Percentiles rank a stretch among this genome's conserved stretches.
These are phyloP conservation scores for Agrochola circellaris DNA, from an alignment of 2,888 invertebrate genomes.

Conservation along the genomic window DNA sequence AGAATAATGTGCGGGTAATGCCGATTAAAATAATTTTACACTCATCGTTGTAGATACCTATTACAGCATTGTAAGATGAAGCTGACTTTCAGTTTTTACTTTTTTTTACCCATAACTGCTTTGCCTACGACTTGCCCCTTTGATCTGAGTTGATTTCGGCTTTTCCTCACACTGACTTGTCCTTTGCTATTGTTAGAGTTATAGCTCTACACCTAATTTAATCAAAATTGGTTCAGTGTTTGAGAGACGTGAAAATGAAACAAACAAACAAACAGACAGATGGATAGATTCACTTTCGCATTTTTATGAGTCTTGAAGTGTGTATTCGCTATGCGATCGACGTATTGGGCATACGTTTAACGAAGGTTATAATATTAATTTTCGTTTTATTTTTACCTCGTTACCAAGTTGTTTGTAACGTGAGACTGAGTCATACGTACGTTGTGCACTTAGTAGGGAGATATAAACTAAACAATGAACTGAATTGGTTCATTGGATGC, in stretches of 20 bases:
- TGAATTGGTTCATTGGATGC: slow-evolving; percentile 30
- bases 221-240: not conserved
- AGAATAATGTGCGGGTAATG: not conserved
- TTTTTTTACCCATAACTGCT: not conserved
- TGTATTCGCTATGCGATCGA: slow-evolving; percentile 24
- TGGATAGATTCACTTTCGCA: not conserved
- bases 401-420: slow-evolving; percentile 20
- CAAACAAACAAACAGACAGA: not conserved
- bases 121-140: not conserved
- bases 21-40: slow-evolving; percentile 10
- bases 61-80: not conserved
- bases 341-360: slow-evolving; percentile 6
- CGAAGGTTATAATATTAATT: slow-evolving; percentile 39
- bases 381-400: slow-evolving; percentile 44
- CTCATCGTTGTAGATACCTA: not conserved
- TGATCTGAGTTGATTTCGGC: not conserved
- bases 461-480: slow-evolving; percentile 45
- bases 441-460: slow-evolving; percentile 28
- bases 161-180: not conserved
- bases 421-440: slow-evolving; percentile 33
- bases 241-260: not conserved
- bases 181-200: not conserved
- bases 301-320: slow-evolving; percentile 13
- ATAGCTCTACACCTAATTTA: not conserved
- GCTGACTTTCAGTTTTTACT: not conserved